These are phyloP conservation scores for Rhynchophorus ferrugineus DNA, from an alignment of 1,140 invertebrate genomes.

Conservation along the genomic window DNA sequence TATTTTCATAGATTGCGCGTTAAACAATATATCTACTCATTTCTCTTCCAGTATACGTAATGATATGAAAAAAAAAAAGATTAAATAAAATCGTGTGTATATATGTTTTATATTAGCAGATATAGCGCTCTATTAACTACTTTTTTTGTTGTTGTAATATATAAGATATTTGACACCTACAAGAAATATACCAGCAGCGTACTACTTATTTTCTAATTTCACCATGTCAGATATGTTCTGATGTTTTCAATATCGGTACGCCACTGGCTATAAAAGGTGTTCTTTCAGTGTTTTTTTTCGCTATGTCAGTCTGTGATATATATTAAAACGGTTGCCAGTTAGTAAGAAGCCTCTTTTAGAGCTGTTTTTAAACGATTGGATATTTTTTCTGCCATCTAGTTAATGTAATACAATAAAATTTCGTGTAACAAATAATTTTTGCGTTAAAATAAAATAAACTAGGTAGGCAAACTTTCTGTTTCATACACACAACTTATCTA, in stretches of 20 bases:
- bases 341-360: slow-evolving; percentile 25
- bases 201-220: too few relatives aligned
- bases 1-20: neutral
- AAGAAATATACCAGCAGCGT: neutral
- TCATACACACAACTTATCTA: neutral
- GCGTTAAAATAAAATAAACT: neutral
- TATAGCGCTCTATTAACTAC: neutral
- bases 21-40: neutral
- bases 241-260: too few relatives aligned
- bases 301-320: slow-evolving; percentile 40
- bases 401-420: neutral
- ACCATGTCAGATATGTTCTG: too few relatives aligned
- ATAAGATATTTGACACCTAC: neutral
- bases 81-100: too few relatives aligned
- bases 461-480: neutral
- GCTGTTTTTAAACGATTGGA: neutral
- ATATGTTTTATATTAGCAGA: neutral
- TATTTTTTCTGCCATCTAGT: neutral
- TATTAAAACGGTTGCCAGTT: slow-evolving; percentile 20
- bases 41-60: slow-evolving; percentile 16
- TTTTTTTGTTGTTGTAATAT: neutral
- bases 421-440: neutral
- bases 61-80: too few relatives aligned
- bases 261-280: neutral
- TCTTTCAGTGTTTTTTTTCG: slow-evolving; percentile 30